Evolutionary conservation across 1,140 invertebrate species (phyloP).

Genomic region (Drosophila triauraria): DNA sequence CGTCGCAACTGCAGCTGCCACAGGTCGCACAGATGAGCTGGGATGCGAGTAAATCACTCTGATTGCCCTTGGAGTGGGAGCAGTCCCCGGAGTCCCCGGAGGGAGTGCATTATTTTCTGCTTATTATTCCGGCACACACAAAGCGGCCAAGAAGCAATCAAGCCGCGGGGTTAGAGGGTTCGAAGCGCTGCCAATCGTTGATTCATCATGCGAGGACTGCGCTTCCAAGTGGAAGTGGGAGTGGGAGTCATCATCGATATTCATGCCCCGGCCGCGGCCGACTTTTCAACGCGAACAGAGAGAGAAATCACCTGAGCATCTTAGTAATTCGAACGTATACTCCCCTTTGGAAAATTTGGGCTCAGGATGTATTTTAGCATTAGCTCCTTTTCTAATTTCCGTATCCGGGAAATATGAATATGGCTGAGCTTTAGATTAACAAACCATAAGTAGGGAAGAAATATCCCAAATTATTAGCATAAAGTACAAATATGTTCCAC

Average conservation of each 20-base stretch:
- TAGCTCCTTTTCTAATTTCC: too few relatives aligned
- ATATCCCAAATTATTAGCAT: too few relatives aligned
- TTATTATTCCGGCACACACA: conserved; percentile 65
- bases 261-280: conserved; percentile 30
- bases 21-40: conserved; percentile 37
- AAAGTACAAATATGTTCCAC: too few relatives aligned
- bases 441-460: too few relatives aligned
- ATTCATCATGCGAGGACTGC: conserved; percentile 36
- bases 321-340: too few relatives aligned
- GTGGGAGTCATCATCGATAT: conserved; percentile 61
- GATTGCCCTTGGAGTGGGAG: conserved; percentile 63
- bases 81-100: conserved; percentile 51
- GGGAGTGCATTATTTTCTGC: conserved; percentile 73
- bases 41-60: conserved; percentile 63
- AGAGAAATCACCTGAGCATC: neutral
- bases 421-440: too few relatives aligned
- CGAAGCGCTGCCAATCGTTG: conserved; percentile 39
- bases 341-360: too few relatives aligned
- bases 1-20: conserved; percentile 37
- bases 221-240: conserved; percentile 1
- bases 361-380: too few relatives aligned
- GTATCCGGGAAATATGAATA: too few relatives aligned
- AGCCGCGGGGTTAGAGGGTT: conserved; percentile 12
- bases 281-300: neutral
- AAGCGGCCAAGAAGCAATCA: conserved; percentile 40